Base-by-base conservation (phyloP, 2,113 vertebrate genomes). In the Platycercus adscitus region DNA sequence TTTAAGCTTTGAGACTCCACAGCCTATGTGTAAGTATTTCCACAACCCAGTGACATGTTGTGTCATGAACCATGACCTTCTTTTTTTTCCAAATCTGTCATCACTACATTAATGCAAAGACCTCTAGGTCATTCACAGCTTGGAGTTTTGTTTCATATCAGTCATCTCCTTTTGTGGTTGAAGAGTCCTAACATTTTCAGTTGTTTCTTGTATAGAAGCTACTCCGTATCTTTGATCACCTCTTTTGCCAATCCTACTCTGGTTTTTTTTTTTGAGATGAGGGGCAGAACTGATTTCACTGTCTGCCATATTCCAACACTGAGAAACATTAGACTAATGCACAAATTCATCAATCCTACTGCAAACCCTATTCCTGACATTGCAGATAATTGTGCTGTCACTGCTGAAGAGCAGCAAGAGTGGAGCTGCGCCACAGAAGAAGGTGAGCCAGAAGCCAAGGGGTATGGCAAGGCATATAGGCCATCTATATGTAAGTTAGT, bases 361-460 rank as follows among this genome's bases (percentile, higher is more conserved):
- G 9, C 19, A 73, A 65, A 24, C 2, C 47, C 7, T 37, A 31
- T 1, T 28, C 13, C 26, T 71, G 69, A 68, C n/a, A 17, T 64
- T 66, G 15, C 53, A 39, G 33, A n/a, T 37, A 39, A 68, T 46
- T 2, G 3, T 29, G 29, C 19, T 85, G 3, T 44, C 19, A 9
- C 39, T 24, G 5, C 9, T 49, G 35, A 83, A 65, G 33, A 65
- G 41, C 44, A 31, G 44, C 33, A 61, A 23, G 19, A n/a, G 5
- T 9, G 28, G 5, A 25, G 15, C 23, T 56, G 46, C 12, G 81
- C 20, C 14, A 11, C 3, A 26, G 18, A 6, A 28, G 5, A 70
- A 61, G 20, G 49, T 24, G n/a, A 63, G 37, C 17, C 9, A 33
- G 31, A 41, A 78, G 25, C 14, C 0, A 0, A 39, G 12, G 12